Evolutionary conservation across 2,113 vertebrate genomes (phyloP).

Genomic region (Phaetusa simplex): DNA sequence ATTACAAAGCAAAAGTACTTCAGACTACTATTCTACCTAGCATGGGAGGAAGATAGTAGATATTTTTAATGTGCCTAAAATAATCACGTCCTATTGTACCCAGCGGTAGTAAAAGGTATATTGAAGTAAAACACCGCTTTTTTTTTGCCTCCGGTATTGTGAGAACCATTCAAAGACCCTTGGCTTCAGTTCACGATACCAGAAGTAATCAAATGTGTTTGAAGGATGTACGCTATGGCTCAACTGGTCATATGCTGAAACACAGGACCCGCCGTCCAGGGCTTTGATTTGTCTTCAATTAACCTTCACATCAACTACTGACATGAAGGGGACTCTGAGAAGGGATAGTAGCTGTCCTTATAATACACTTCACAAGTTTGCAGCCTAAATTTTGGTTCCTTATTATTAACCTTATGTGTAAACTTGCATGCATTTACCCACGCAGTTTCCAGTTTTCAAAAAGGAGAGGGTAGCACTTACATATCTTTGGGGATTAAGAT

Average conservation of each 20-base stretch:
- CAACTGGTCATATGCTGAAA: background rate
- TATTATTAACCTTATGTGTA: background rate
- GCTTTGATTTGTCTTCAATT: background rate
- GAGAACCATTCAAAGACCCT: background rate
- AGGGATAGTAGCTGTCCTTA: background rate
- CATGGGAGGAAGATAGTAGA: slow-evolving; percentile 32
- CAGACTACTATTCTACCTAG: slow-evolving; percentile 35
- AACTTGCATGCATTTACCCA: background rate
- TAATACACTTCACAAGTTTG: background rate
- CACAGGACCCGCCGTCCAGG: background rate
- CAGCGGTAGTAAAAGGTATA: background rate
- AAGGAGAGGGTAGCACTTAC: background rate
- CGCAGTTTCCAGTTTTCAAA: background rate
- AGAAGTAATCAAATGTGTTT: background rate
- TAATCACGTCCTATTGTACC: slow-evolving; percentile 36
- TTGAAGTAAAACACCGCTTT: background rate
- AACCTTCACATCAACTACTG: background rate
- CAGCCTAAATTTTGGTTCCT: background rate
- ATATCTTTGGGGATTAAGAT: background rate
- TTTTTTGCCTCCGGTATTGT: background rate
- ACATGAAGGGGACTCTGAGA: background rate
- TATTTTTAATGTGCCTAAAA: slow-evolving; percentile 54
- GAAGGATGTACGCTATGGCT: background rate
- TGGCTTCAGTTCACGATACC: background rate
- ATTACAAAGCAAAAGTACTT: slow-evolving; percentile 50